Percentiles rank a stretch among this genome's conserved stretches.
phyloP scores from a whole-genome alignment of 2,888 invertebrate genomes.

The Perithous albicinctus region DNA sequence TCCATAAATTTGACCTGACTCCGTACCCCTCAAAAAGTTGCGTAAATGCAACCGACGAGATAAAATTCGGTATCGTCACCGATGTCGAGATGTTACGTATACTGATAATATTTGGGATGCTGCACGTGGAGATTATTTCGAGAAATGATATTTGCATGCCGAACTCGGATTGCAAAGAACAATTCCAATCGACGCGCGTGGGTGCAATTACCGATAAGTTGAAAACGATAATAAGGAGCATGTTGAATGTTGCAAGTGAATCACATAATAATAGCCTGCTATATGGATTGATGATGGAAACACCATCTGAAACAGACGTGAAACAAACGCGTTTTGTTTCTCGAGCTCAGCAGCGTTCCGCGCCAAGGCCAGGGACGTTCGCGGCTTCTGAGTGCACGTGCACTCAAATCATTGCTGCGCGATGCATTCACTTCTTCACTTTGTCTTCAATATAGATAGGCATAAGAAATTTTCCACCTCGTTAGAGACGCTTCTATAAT shows the following conservation, averaged over 20 bases:
- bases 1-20: too few relatives aligned
- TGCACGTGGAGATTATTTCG: not conserved
- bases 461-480: constrained; percentile 19
- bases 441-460: not conserved
- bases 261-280: not conserved
- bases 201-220: constrained; percentile 11
- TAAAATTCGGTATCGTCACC: not conserved
- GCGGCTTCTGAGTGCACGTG: constrained; percentile 17
- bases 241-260: constrained; percentile 2
- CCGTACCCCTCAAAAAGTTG: too few relatives aligned
- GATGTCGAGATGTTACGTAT: not conserved
- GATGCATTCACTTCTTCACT: not conserved
- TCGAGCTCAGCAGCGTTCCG: not conserved
- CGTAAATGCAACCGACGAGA: too few relatives aligned
- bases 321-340: constrained; percentile 5
- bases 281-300: not conserved
- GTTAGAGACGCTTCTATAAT: not conserved
- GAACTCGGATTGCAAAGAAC: not conserved
- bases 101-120: not conserved
- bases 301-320: not conserved
- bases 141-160: not conserved
- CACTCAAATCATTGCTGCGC: not conserved
- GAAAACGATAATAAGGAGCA: not conserved
- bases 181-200: not conserved
- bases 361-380: constrained; percentile 32